Conservation (phyloP, 2,888 invertebrate genomes). For the Agonopterix arenella region DNA sequence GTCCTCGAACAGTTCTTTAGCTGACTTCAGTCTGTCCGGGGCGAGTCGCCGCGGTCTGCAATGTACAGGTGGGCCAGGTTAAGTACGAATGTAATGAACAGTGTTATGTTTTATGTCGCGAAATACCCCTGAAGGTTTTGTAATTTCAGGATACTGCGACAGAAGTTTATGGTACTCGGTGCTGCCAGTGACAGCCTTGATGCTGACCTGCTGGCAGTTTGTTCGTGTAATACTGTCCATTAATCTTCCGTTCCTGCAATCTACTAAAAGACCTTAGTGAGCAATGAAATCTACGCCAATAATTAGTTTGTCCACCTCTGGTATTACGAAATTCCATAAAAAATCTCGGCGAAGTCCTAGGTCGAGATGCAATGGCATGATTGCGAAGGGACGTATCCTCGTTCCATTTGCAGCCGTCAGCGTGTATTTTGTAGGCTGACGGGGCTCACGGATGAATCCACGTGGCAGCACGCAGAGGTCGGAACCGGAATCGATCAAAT, state of each 20-base stretch:
- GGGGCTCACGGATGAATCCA: background rate
- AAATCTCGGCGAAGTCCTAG: conserved; percentile 6
- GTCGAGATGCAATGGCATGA: background rate
- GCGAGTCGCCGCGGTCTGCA: conserved; percentile 8
- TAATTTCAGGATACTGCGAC: too few relatives aligned
- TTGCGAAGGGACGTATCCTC: conserved; percentile 1
- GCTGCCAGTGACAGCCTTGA: conserved; percentile 1
- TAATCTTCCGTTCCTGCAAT: conserved; percentile 7
- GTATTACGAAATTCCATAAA: conserved; percentile 7
- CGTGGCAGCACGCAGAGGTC: conserved; percentile 9
- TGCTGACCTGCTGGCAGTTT: background rate
- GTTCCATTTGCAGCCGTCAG: conserved; percentile 5
- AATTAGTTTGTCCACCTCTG: conserved; percentile 8
- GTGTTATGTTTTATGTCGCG: conserved; percentile 7
- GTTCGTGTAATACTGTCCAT: conserved; percentile 4
- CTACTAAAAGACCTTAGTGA: conserved; percentile 8
- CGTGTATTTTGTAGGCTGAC: background rate
- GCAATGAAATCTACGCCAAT: conserved; percentile 10
- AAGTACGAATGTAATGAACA: conserved; percentile 12
- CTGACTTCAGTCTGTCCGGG: conserved; percentile 9
- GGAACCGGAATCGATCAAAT: too few relatives aligned
- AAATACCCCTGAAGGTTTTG: conserved; percentile 3
- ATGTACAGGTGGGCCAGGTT: conserved; percentile 10
- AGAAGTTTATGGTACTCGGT: conserved; percentile 1
- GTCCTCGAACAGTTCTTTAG: conserved; percentile 7